Conservation (phyloP, 1,140 invertebrate genomes). For the Dendroctonus ponderosae region DNA sequence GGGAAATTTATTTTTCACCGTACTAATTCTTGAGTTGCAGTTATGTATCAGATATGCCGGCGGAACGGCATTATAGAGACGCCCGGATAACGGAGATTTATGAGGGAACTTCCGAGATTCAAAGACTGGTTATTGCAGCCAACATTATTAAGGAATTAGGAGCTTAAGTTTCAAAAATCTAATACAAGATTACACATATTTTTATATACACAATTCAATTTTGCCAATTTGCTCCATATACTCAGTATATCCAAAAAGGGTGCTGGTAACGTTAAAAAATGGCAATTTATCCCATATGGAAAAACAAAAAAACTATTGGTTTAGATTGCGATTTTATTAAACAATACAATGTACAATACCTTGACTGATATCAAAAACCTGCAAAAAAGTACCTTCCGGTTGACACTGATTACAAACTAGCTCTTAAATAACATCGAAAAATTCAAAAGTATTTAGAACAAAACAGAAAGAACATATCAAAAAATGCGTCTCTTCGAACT, state of each 20-base stretch:
- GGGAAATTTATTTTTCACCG: not conserved
- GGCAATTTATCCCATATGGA: too few species aligned
- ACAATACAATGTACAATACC: constrained; percentile 31
- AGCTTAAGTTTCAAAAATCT: constrained; percentile 1
- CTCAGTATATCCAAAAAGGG: too few species aligned
- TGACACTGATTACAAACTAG: constrained; percentile 2
- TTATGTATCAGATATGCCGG: constrained; percentile 94
- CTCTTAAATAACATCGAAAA: not conserved
- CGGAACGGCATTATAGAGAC: constrained; percentile 89
- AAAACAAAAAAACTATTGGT: not conserved
- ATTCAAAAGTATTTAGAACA: not conserved
- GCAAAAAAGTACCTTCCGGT: constrained; percentile 2
- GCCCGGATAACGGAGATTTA: constrained; percentile 91
- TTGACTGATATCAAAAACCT: constrained; percentile 17
- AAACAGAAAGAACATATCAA: not conserved
- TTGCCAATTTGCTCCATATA: not conserved
- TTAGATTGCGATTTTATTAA: constrained; percentile 25
- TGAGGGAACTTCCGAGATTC: constrained; percentile 95
- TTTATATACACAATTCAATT: not conserved
- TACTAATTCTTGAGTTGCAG: constrained; percentile 52
- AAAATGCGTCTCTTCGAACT: constrained; percentile 8
- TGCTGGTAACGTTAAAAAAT: not conserved
- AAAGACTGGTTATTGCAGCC: constrained; percentile 89
- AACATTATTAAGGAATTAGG: constrained; percentile 84
- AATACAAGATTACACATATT: not conserved